A percentile compares a stretch with the other conserved stretches of the same genome.
Conservation (phyloP, 2,797 vertebrate species). For the Taenioides sp. region DNA sequence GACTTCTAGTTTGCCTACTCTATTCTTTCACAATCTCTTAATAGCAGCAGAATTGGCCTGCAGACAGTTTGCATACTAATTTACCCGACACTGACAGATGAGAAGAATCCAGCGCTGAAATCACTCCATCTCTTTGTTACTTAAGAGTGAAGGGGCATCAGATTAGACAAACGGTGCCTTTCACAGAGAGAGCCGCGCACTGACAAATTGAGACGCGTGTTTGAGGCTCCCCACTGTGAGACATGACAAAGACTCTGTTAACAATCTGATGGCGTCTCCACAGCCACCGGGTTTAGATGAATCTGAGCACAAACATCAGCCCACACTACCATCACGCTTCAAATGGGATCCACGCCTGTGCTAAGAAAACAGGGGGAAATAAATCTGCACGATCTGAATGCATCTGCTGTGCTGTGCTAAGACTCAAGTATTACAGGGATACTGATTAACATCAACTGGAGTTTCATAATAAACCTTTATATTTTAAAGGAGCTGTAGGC, state of each 20-base stretch:
- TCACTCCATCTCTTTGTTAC: constrained; percentile 37
- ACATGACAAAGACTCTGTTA: constrained; percentile 56
- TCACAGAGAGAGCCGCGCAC: constrained; percentile 43
- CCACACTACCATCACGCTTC: constrained; percentile 37
- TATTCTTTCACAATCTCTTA: constrained; percentile 21
- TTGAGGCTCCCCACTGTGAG: constrained; percentile 56
- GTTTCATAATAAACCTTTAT: constrained; percentile 19
- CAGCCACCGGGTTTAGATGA: constrained; percentile 57
- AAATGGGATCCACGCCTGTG: constrained; percentile 30
- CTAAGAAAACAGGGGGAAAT: background rate
- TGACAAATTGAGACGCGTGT: constrained; percentile 66
- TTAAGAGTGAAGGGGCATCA: constrained; percentile 51
- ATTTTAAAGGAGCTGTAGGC: too few species aligned
- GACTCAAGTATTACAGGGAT: background rate
- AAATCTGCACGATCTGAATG: constrained; percentile 11
- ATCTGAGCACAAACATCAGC: constrained; percentile 63
- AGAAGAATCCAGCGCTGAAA: constrained; percentile 47
- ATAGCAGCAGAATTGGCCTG: constrained; percentile 14
- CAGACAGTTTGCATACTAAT: constrained; percentile 8
- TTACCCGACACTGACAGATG: constrained; percentile 23
- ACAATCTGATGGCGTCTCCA: constrained; percentile 53
- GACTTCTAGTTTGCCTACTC: constrained; percentile 24
- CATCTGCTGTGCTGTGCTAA: constrained; percentile 7
- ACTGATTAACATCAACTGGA: constrained; percentile 43
- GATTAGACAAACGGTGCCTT: constrained; percentile 65